These are phyloP conservation scores for Choristoneura fumiferana DNA, from an alignment of 1,140 invertebrate genomes.

Conservation along the genomic window DNA sequence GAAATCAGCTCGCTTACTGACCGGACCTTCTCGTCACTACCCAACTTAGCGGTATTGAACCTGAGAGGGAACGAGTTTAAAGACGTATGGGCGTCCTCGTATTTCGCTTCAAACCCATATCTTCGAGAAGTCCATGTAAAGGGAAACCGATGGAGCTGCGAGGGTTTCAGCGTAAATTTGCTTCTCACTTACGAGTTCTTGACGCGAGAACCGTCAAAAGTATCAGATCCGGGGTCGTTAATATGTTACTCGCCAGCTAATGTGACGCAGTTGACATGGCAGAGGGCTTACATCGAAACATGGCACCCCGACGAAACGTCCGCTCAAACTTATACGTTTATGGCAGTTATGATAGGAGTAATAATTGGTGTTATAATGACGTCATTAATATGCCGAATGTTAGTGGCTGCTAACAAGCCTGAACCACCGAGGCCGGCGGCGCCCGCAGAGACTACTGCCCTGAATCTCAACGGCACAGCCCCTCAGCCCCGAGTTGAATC, in stretches of 20 bases:
- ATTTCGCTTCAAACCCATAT: slow-evolving; percentile 80
- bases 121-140: slow-evolving; percentile 79
- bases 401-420: slow-evolving; percentile 75
- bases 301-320: slow-evolving; percentile 75
- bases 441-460: slow-evolving; percentile 64
- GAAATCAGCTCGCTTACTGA: slow-evolving; percentile 71
- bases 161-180: slow-evolving; percentile 80
- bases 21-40: slow-evolving; percentile 77
- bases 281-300: slow-evolving; percentile 80
- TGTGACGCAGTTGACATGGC: slow-evolving; percentile 82
- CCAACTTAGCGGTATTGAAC: slow-evolving; percentile 79
- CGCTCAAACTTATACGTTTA: slow-evolving; percentile 77
- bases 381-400: slow-evolving; percentile 76
- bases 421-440: slow-evolving; percentile 73
- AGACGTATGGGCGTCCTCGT: slow-evolving; percentile 77
- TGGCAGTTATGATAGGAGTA: slow-evolving; percentile 78
- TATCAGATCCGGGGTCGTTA: slow-evolving; percentile 53
- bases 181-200: slow-evolving; percentile 80
- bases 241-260: slow-evolving; percentile 81
- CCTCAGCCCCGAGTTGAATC: slow-evolving; percentile 63
- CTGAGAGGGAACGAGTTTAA: slow-evolving; percentile 84
- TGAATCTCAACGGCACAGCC: slow-evolving; percentile 77
- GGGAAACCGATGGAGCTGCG: slow-evolving; percentile 86
- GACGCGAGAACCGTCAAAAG: slow-evolving; percentile 76
- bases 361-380: slow-evolving; percentile 75